phyloP scores from a whole-genome alignment of 2,888 invertebrate species.

The Frankliniella intonsa region DNA sequence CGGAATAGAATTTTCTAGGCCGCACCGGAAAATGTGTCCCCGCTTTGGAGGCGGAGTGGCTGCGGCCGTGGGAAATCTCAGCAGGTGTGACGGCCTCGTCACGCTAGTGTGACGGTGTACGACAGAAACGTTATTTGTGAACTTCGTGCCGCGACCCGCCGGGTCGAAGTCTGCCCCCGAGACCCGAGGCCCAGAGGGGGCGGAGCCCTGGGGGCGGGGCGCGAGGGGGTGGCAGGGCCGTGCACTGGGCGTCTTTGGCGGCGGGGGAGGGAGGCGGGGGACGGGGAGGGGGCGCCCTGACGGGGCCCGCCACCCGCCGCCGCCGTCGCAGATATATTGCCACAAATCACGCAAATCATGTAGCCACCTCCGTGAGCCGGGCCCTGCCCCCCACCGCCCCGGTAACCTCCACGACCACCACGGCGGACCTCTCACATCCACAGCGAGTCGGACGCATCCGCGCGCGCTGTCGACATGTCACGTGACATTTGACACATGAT shows the following conservation, averaged over 20 bases:
- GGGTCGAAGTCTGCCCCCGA: background rate
- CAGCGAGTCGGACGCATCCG: no score
- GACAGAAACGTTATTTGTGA: background rate
- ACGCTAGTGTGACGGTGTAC: background rate
- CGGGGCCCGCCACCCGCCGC: background rate
- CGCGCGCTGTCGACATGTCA: no score
- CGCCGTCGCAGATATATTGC: constrained; percentile 13
- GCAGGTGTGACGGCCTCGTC: background rate
- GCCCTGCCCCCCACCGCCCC: no score
- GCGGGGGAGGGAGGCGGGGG: background rate
- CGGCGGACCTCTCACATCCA: no score
- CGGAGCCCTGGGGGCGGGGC: background rate
- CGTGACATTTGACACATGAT: no score
- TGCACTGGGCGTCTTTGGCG: background rate
- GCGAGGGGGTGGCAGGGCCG: background rate
- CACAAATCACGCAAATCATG: constrained; percentile 25
- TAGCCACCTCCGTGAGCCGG: background rate
- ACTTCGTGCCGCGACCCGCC: background rate
- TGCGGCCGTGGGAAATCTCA: background rate
- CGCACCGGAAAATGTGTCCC: no score
- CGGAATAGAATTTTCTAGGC: no score
- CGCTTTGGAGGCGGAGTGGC: no score
- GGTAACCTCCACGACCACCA: background rate
- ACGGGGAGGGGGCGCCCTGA: background rate
- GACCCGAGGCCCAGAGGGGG: background rate